Evolutionary conservation across 2,888 invertebrate species (phyloP), one percentile per base, ranked within the genome.

Genomic region (Scaptomyza parva): DNA sequence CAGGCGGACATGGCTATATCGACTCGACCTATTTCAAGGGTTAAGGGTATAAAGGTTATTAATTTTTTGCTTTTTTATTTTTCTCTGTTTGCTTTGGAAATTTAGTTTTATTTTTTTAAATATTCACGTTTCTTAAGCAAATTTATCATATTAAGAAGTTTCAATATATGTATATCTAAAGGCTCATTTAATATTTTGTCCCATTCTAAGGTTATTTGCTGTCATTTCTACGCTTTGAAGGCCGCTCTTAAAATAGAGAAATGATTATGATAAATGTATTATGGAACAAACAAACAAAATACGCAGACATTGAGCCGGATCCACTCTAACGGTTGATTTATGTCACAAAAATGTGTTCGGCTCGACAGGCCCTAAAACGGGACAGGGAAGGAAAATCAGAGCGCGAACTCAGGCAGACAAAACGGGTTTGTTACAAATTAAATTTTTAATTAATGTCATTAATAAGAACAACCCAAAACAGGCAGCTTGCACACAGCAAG

Each of bases 381-480:
- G 51, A 48, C 37, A 50, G 20, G 47, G 28, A 47, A 39, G 28
- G 26, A 12, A 61, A 60, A 74, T 69, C 65, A 60, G 41, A 61
- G 57, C 57, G 47, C 50, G 43, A 53, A 43, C 37, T 61, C 35
- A 64, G 58, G 61, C 63, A 63, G 43, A 48, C 66, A 53, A 79
- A 73, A 70, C 64, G 74, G 70, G 63, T 67, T 74, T 73, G 66
- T 78, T 70, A 71, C 73, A 78, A 79, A 76, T 78, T 84, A 76
- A 81, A 88, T 76, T 80, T 85, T 85, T 85, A 87, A 88, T 89
- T 84, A 88, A 83, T 83, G 72, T 73, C 78, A 85, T 88, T 86
- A 86, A 78, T 83, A 75, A 76, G 60, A 47, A 43, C 45, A 39
- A 26, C 37, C 26, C 11, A 54, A 43, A 55, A 28, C 70, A 53